Evolutionary conservation across 2,888 invertebrate genomes (phyloP), one percentile per base, ranked within the genome.

Genomic region (Patella pellucida): DNA sequence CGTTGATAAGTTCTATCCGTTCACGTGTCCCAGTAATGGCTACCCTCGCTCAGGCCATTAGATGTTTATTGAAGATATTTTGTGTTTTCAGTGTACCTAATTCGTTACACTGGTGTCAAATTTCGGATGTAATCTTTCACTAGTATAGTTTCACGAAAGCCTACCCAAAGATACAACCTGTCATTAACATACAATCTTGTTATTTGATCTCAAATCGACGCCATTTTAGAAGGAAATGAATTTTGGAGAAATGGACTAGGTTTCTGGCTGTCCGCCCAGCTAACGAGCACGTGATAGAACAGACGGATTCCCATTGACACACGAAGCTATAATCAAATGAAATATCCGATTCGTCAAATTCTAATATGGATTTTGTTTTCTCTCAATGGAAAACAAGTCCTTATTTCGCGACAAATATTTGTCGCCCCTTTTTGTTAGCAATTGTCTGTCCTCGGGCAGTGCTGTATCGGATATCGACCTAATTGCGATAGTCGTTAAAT

Each of bases 61-160:
- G 41, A 52, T 16, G 23, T 71, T 71, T n/a, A 41, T 71, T 19
- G 52, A 71, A 51, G 71, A 71, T 51, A 69, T 69, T 69, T 27
- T 69, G 31, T 50, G 31, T 69, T 69, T 69, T 41, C 69, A 69
- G 19, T 11, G 41, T 50, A n/a, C 7, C 23, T 69, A 69, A 27
- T 50, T 69, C 51, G 69, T 31, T 19, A 69, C 27, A n/a, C 31
- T 69, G 69, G 41, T 50, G 69, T 69, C 69, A 50, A n/a, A 15
- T 69, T 69, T 51, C 51, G 69, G 41, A 69, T 69, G 69, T 69
- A 50, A 69, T 50, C 41, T 31, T 31, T n/a, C 69, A 51, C 23
- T 51, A 27, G n/a, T 23, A 23, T 3, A 69, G 51, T 27, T 50
- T 31, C 41, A 27, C 31, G 69, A 69, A 69, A 69, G 16, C 51